Evolutionary conservation across 2,113 vertebrate species (phyloP), one percentile per base, ranked within the genome.

Genomic region (Sinosuthora webbiana): DNA sequence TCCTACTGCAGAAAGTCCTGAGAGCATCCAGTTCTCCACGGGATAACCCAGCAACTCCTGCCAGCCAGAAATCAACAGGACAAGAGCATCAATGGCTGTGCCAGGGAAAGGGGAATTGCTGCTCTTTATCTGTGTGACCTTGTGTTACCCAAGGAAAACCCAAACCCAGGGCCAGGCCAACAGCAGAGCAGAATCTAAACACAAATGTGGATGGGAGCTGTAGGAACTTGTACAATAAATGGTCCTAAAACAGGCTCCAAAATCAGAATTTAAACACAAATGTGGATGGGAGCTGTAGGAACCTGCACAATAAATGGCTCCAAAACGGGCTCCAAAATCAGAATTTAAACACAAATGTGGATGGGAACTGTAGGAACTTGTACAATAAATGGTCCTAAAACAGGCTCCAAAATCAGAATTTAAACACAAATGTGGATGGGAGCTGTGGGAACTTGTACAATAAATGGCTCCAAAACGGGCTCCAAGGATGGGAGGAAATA

Each of bases 1-100:
- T 97, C 25, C n/a, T 13, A 23, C n/a, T 37, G 94, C 97, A 98
- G 62, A 97, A 97, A 9, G 39, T 50, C 16, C 27, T 55, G 15
- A 96, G 68, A 23, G 96, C 94, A 16, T 67, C 87, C n/a, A 81
- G 41, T 11, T 94, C 96, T 47, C 45, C 71, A 6, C 0, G 89
- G 22, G 17, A 25, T 0, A 37, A 13, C 1, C 20, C 74, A 12
- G 49, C 12, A 13, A 6, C 19, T 52, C 35, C 93, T 95, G 86
- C 33, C 42, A 65, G 68, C 17, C 28, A 56, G 3, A 41, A 73
- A 78, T 6, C 76, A 93, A 67, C 65, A 82, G 67, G 42, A 83
- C 15, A 70, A 6, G 64, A 56, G 42, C 17, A 33, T 83, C 77
- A 85, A 3, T 50, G 53, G 56, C 42, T 21, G 23, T 3, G 42